Percentiles rank a stretch among this genome's conserved stretches.
Evolutionary conservation across 2,888 invertebrate species (phyloP).

Genomic region (Trypoxylon attenuatum): DNA sequence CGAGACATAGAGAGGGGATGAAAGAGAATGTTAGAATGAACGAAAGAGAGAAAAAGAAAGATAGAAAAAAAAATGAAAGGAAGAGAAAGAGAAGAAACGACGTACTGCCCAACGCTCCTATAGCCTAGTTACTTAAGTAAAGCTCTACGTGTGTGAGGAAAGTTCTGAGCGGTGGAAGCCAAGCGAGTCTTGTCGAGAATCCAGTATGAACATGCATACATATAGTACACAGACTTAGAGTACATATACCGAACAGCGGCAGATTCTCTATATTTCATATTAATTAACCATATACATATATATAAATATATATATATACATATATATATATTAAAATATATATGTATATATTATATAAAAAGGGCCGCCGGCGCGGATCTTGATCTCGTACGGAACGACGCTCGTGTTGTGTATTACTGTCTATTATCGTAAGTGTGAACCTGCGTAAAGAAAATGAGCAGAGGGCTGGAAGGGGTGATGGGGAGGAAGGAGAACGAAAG

Average conservation of each 20-base stretch:
- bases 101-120: constrained; percentile 52
- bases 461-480: constrained; percentile 6
- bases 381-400: constrained; percentile 25
- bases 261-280: constrained; percentile 39
- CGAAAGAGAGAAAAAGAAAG: background rate
- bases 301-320: no score
- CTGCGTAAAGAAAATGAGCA: constrained; percentile 2
- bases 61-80: background rate
- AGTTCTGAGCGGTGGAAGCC: background rate
- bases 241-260: background rate
- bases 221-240: background rate
- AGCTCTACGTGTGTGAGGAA: constrained; percentile 23
- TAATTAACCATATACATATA: no score
- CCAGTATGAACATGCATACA: background rate
- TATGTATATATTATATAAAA: no score
- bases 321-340: no score
- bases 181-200: constrained; percentile 12
- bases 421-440: constrained; percentile 15
- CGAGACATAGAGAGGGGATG: background rate
- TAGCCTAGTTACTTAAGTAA: constrained; percentile 51
- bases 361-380: constrained; percentile 20
- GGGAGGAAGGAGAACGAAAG: background rate
- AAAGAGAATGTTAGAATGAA: background rate
- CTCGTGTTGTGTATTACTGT: constrained; percentile 23
- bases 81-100: constrained; percentile 23